Evolutionary conservation across 2,888 invertebrate species (phyloP).

Genomic region (Syritta pipiens): DNA sequence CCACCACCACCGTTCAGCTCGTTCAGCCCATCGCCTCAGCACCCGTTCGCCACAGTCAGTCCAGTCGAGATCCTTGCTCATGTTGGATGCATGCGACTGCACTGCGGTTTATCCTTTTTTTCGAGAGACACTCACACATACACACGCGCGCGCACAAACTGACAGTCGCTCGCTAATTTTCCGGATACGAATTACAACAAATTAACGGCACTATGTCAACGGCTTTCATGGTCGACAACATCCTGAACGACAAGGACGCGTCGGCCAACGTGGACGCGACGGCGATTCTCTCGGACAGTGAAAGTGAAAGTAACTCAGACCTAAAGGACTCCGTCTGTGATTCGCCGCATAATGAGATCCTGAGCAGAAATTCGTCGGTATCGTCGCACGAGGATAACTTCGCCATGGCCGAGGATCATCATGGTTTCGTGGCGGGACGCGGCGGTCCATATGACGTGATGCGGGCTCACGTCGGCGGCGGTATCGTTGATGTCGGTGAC

Average conservation of each 20-base stretch:
- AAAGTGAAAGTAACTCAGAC: constrained; percentile 72
- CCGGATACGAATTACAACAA: constrained; percentile 15
- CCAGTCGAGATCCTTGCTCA: constrained; percentile 59
- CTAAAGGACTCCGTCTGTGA: constrained; percentile 73
- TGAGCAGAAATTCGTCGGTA: constrained; percentile 74
- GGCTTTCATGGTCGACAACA: constrained; percentile 78
- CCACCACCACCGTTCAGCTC: constrained; percentile 21
- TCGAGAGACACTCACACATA: constrained; percentile 2
- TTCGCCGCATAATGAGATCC: constrained; percentile 72
- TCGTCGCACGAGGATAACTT: constrained; percentile 72
- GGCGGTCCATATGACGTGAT: constrained; percentile 55
- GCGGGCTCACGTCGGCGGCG: constrained; percentile 49
- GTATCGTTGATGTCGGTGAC: constrained; percentile 71
- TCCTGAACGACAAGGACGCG: constrained; percentile 77
- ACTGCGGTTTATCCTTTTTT: constrained; percentile 41
- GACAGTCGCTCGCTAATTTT: constrained; percentile 10
- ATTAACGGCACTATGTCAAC: constrained; percentile 75
- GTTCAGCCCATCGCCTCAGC: constrained; percentile 61
- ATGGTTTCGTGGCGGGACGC: constrained; percentile 60
- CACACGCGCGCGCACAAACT: background rate
- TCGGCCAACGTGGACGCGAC: constrained; percentile 67
- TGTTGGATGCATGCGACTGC: constrained; percentile 46
- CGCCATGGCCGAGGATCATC: constrained; percentile 56
- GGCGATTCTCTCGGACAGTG: constrained; percentile 71
- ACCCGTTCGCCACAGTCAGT: constrained; percentile 40